Conservation (phyloP, 1,140 invertebrate genomes). For the Drosophila orosa region DNA sequence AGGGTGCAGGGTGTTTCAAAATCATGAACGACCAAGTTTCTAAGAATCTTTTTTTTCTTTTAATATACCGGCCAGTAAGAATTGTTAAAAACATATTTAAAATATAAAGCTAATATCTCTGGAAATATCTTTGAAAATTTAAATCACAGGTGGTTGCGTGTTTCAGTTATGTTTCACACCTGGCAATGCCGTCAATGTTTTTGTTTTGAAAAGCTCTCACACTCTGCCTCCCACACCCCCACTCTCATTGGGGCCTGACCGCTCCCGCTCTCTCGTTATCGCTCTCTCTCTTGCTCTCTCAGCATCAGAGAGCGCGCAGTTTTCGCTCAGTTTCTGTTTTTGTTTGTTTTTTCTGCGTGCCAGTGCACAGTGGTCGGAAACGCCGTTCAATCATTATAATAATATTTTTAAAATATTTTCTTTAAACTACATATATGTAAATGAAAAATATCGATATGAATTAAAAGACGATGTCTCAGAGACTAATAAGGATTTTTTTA, state of each 20-base stretch:
- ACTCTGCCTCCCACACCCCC: constrained; percentile 14
- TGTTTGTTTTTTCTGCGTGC: constrained; percentile 56
- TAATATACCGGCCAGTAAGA: too few species aligned
- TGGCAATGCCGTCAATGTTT: constrained; percentile 48
- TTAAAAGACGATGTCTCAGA: too few species aligned
- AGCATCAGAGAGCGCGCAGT: constrained; percentile 68
- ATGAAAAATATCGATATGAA: too few species aligned
- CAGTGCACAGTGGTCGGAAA: too few species aligned
- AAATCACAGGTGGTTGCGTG: constrained; percentile 43
- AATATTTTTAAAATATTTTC: too few species aligned
- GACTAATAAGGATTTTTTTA: too few species aligned
- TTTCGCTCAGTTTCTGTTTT: constrained; percentile 48
- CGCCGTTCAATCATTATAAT: too few species aligned
- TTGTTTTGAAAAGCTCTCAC: constrained; percentile 50
- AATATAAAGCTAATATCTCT: neutral
- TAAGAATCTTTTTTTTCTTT: too few species aligned
- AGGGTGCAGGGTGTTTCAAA: neutral
- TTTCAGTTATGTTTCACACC: constrained; percentile 3
- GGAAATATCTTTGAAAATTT: neutral
- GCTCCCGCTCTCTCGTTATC: neutral
- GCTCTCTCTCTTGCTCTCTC: constrained; percentile 36
- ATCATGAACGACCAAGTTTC: neutral
- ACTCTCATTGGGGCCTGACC: neutral
- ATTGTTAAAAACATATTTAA: neutral
- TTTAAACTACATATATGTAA: too few species aligned